Conservation (phyloP, 1,140 invertebrate genomes). For the Hormaphis cornu region DNA sequence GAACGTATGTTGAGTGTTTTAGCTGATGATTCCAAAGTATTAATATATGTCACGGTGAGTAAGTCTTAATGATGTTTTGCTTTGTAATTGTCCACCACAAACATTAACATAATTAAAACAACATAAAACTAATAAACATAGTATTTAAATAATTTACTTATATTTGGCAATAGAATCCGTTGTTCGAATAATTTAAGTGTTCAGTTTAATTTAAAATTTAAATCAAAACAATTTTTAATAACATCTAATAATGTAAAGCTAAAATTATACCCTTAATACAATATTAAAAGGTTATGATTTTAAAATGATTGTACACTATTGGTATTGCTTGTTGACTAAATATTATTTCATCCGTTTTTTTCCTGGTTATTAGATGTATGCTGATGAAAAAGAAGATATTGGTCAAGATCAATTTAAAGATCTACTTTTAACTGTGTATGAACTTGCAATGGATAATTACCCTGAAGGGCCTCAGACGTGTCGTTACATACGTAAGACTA, state of each 20-base stretch:
- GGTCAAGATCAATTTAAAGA: constrained; percentile 51
- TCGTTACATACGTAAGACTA: constrained; percentile 53
- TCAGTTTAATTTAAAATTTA: no score
- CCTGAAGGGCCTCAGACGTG: constrained; percentile 49
- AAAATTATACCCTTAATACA: no score
- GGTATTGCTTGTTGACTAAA: neutral
- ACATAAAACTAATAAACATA: no score
- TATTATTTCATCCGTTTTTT: neutral
- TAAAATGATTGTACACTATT: neutral
- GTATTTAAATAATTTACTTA: no score
- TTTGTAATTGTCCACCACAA: neutral
- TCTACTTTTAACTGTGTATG: constrained; percentile 60
- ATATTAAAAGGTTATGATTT: no score
- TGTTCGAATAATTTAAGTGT: no score
- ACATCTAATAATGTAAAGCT: no score
- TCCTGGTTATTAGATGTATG: constrained; percentile 44
- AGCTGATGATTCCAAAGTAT: constrained; percentile 53
- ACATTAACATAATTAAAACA: no score
- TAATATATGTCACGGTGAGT: constrained; percentile 53
- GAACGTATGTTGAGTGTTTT: constrained; percentile 60
- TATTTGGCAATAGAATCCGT: no score
- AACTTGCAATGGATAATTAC: constrained; percentile 64
- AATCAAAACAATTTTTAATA: no score
- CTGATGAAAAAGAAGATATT: constrained; percentile 46
- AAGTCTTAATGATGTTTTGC: constrained; percentile 3